phyloP scores from a whole-genome alignment of 2,888 invertebrate genomes.

The Euphydryas editha region DNA sequence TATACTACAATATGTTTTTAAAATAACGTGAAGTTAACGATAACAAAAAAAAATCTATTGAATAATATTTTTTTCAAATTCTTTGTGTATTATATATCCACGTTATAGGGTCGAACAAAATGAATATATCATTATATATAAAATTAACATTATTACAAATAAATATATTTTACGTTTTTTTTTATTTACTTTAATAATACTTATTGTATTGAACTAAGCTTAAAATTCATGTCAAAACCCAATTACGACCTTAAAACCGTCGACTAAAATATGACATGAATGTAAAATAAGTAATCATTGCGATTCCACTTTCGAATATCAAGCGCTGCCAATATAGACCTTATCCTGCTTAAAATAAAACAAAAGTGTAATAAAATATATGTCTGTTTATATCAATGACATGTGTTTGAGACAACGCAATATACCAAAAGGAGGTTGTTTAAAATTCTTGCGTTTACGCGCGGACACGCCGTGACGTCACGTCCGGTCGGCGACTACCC shows the following conservation, averaged over 20 bases:
- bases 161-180: background rate
- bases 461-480: constrained; percentile 71
- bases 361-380: constrained; percentile 48
- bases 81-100: too few species aligned
- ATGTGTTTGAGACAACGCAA: constrained; percentile 71
- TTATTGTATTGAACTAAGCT: constrained; percentile 28
- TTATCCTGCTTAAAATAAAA: constrained; percentile 55
- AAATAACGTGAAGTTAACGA: too few species aligned
- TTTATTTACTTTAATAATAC: background rate
- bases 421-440: constrained; percentile 77
- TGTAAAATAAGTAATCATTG: constrained; percentile 60
- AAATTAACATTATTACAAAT: too few species aligned
- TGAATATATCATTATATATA: too few species aligned
- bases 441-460: constrained; percentile 80
- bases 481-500: constrained; percentile 67
- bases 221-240: constrained; percentile 66
- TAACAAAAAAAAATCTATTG: too few species aligned
- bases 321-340: constrained; percentile 50
- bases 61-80: too few species aligned
- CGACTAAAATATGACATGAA: constrained; percentile 70
- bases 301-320: constrained; percentile 24
- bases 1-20: too few species aligned
- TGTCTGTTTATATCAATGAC: constrained; percentile 65
- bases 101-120: too few species aligned
- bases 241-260: constrained; percentile 70